Conservation (phyloP, 2,888 invertebrate species). For the Tineola bisselliella region DNA sequence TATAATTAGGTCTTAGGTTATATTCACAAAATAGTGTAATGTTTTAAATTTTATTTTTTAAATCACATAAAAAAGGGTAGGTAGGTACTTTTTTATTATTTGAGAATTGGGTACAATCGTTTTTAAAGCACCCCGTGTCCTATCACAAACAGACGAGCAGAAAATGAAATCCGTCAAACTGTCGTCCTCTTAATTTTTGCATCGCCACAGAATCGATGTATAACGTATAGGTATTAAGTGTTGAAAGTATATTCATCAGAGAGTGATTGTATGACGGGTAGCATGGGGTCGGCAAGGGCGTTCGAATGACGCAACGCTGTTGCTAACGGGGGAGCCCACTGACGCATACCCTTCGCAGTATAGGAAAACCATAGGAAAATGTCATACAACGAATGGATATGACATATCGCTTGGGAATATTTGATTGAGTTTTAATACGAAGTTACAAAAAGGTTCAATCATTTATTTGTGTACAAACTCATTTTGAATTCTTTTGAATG, state of each 20-base stretch:
- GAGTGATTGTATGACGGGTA: slow-evolving; percentile 41
- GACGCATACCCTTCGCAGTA: slow-evolving; percentile 3
- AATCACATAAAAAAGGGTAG: no score
- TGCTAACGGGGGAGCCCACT: slow-evolving; percentile 36
- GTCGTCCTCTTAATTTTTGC: slow-evolving; percentile 6
- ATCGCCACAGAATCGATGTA: slow-evolving; percentile 10
- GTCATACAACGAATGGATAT: slow-evolving; percentile 7
- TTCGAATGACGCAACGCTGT: slow-evolving; percentile 37
- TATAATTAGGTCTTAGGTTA: no score
- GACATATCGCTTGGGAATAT: slow-evolving; percentile 8
- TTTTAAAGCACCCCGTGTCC: not conserved
- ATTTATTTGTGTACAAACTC: not conserved
- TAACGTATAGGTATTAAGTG: slow-evolving; percentile 24
- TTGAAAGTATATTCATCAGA: slow-evolving; percentile 34
- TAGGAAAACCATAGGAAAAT: slow-evolving; percentile 8
- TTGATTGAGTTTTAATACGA: slow-evolving; percentile 1
- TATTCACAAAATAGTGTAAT: no score
- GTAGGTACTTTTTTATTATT: no score
- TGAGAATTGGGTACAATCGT: no score
- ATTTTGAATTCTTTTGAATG: not conserved
- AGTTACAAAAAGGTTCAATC: not conserved
- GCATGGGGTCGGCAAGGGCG: slow-evolving; percentile 28
- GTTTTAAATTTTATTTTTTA: no score
- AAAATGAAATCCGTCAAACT: slow-evolving; percentile 10
- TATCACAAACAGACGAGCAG: slow-evolving; percentile 9